Evolutionary conservation across 2,113 vertebrate species (phyloP).

Genomic region (Alligator mississippiensis): DNA sequence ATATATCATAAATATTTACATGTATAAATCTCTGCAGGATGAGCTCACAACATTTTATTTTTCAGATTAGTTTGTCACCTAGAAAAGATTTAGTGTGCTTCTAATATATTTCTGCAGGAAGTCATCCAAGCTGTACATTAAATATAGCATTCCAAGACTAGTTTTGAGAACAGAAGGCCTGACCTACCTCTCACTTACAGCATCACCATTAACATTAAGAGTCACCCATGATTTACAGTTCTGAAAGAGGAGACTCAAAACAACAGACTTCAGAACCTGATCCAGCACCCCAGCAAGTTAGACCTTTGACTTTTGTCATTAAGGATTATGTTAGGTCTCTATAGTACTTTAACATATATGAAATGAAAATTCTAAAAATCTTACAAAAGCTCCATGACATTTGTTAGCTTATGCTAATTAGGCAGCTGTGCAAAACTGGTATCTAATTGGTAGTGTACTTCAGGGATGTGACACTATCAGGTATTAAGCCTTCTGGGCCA

Average conservation of each 20-base stretch:
- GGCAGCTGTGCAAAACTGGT: no score
- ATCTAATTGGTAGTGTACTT: neutral
- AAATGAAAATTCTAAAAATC: neutral
- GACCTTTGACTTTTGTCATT: neutral
- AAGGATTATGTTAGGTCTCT: neutral
- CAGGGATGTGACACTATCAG: neutral
- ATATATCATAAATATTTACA: neutral
- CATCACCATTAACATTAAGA: neutral
- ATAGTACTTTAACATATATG: neutral
- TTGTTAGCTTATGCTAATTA: neutral
- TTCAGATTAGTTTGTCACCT: neutral
- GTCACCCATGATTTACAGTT: neutral
- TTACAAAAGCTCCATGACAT: neutral
- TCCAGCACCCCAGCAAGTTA: neutral
- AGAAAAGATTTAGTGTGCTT: neutral
- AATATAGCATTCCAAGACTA: neutral
- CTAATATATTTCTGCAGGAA: neutral
- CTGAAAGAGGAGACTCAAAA: neutral
- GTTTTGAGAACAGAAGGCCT: neutral
- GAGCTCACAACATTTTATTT: neutral
- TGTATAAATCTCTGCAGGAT: neutral
- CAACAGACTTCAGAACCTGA: neutral
- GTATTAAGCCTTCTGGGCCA: neutral
- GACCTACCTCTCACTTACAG: neutral
- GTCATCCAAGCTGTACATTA: neutral